Percentiles rank a stretch among this genome's conserved stretches.
These are phyloP conservation scores for Pherbina coryleti DNA, from an alignment of 2,888 invertebrate genomes.

Conservation along the genomic window DNA sequence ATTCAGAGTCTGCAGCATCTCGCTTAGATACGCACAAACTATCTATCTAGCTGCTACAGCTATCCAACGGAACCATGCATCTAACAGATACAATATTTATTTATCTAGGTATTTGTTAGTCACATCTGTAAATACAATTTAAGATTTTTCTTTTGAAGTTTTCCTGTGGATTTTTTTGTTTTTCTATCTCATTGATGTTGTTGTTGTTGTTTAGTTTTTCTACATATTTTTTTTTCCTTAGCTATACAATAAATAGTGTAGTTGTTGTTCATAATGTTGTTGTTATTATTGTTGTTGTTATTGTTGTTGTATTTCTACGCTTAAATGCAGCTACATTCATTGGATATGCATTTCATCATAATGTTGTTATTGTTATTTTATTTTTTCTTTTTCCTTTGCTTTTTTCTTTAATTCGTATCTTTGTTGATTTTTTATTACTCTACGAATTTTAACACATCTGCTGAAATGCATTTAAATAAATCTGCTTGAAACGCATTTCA, in stretches of 20 bases:
- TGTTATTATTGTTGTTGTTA: slow-evolving; percentile 2
- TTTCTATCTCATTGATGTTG: not conserved
- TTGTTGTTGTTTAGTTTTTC: slow-evolving; percentile 10
- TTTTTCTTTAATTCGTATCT: not conserved
- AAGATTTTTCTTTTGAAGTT: slow-evolving; percentile 37
- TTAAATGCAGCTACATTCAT: slow-evolving; percentile 27
- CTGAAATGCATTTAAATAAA: slow-evolving; percentile 57
- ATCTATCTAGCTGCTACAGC: no score
- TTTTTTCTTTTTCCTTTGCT: not conserved
- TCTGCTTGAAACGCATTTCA: not conserved
- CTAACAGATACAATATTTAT: slow-evolving; percentile 37
- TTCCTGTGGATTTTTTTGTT: not conserved
- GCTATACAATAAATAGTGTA: slow-evolving; percentile 7
- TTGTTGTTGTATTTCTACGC: slow-evolving; percentile 13
- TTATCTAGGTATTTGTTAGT: slow-evolving; percentile 37
- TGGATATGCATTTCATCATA: slow-evolving; percentile 30
- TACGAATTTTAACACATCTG: slow-evolving; percentile 69
- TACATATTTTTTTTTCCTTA: not conserved
- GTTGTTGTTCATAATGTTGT: slow-evolving; percentile 9
- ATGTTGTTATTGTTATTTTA: not conserved
- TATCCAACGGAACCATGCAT: slow-evolving; percentile 7
- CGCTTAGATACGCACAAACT: no score
- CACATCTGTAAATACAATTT: slow-evolving; percentile 45
- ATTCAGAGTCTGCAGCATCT: no score
- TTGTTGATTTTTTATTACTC: slow-evolving; percentile 61